Base-by-base conservation (phyloP, 2,888 invertebrate species). In the Graphium colonna region DNA sequence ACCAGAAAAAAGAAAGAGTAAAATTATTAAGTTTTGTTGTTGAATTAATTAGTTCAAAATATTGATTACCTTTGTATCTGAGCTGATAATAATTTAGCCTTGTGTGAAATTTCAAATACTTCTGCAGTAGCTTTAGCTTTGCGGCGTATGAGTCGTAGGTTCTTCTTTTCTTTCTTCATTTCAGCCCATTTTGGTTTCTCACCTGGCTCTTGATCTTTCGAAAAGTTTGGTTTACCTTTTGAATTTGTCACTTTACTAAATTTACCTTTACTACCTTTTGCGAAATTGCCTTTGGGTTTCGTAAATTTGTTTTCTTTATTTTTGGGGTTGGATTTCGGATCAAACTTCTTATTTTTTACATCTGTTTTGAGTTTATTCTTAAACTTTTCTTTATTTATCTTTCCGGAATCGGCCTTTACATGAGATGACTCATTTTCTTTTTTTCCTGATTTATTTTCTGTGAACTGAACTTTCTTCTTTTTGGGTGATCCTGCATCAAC, bases 121-220 rank as follows among this genome's bases (percentile, higher is more conserved):
- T 86, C 84, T 18, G 76, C 81, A 5, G 80, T 79, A 0, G 81
- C 82, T 60, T 91, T 91, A 18, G 93, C 91, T 71, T 92, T 94
- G 16, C 93, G 90, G 46, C 95, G 91, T 45, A 91, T 91, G 15
- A 92, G 67, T 58, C 92, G 92, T 1, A 95, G 76, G 59, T 94
- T 92, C 65, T 95, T 95, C 68, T 94, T 94, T 56, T 95, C 92
- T 66, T 94, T 92, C 67, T 95, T 96, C 75, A 94, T 92, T 71
- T 94, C 92, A 9, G 90, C 85, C 95, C 96, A 96, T 69, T 94
- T 92, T 0, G 92, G 92, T 51, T 79, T 94, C 69, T 70, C 82
- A 1, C 69, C 74, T 48, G 59, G 67, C 0, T 59, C 57, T 42
- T 71, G 69, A 17, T 55, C 64, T 54, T 68, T 72, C 1, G 51